Conservation (phyloP, 2,888 invertebrate genomes). For the Ectemnius lituratus region DNA sequence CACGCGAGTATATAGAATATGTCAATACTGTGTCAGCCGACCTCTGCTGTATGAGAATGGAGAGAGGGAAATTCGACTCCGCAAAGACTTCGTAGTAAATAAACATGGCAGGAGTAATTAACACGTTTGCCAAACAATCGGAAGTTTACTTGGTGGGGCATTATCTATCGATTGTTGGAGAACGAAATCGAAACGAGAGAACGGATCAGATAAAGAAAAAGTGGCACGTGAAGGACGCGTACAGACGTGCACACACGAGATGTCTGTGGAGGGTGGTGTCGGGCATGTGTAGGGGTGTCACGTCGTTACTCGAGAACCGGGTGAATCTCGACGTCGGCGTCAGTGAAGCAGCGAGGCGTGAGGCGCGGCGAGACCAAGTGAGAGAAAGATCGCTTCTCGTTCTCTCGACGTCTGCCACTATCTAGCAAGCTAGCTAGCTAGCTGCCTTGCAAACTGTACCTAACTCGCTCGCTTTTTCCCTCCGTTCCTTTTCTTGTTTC, state of each 20-base stretch:
- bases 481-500: constrained; percentile 42
- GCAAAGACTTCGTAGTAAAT: no score
- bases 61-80: no score
- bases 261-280: background rate
- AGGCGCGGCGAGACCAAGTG: constrained; percentile 63
- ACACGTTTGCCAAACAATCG: no score
- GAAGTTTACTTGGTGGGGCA: no score
- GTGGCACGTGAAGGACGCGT: constrained; percentile 8
- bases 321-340: constrained; percentile 60
- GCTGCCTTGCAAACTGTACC: background rate
- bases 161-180: no score
- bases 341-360: constrained; percentile 65
- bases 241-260: constrained; percentile 17
- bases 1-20: background rate
- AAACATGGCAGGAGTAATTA: no score
- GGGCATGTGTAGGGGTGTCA: constrained; percentile 38
- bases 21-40: no score
- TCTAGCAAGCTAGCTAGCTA: background rate
- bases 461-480: constrained; percentile 47
- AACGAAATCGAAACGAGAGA: no score
- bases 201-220: background rate
- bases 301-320: constrained; percentile 54
- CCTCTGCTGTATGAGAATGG: no score
- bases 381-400: constrained; percentile 50
- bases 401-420: constrained; percentile 43